Evolutionary conservation across 1,140 invertebrate species (phyloP).

Genomic region (Nebria ingens): DNA sequence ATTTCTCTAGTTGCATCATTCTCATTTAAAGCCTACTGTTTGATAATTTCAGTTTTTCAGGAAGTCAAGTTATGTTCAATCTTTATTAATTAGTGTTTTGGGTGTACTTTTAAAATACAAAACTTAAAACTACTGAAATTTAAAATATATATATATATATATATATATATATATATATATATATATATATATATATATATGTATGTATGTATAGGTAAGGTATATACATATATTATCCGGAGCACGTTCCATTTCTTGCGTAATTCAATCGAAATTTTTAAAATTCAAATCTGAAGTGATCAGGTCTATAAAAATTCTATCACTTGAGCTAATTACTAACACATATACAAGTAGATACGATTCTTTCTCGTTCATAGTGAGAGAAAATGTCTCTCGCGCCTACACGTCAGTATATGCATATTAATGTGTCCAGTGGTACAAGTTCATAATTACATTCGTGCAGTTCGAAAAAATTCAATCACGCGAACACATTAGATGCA

Average conservation of each 20-base stretch:
- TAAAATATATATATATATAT: slow-evolving; percentile 4
- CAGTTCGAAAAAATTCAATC: not conserved
- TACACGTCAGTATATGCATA: not conserved
- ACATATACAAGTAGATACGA: too few species aligned
- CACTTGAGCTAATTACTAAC: not conserved
- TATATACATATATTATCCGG: not conserved
- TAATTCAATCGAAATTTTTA: too few species aligned
- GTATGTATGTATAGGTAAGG: not conserved
- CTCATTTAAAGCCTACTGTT: too few species aligned
- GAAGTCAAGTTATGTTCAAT: too few species aligned
- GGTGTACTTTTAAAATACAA: too few species aligned
- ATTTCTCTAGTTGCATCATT: too few species aligned
- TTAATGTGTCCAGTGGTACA: not conserved
- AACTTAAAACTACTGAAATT: too few species aligned
- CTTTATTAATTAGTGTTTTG: too few species aligned
- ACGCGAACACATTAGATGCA: not conserved
- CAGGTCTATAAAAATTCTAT: too few species aligned
- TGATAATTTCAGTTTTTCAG: too few species aligned
- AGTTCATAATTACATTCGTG: not conserved
- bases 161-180: slow-evolving; percentile 3
- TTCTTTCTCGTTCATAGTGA: not conserved
- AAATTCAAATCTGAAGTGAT: too few species aligned
- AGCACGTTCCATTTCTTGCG: too few species aligned
- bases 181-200: slow-evolving; percentile 6
- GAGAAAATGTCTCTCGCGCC: not conserved